Conservation (phyloP, 2,113 vertebrate genomes). For the Polypterus senegalus region DNA sequence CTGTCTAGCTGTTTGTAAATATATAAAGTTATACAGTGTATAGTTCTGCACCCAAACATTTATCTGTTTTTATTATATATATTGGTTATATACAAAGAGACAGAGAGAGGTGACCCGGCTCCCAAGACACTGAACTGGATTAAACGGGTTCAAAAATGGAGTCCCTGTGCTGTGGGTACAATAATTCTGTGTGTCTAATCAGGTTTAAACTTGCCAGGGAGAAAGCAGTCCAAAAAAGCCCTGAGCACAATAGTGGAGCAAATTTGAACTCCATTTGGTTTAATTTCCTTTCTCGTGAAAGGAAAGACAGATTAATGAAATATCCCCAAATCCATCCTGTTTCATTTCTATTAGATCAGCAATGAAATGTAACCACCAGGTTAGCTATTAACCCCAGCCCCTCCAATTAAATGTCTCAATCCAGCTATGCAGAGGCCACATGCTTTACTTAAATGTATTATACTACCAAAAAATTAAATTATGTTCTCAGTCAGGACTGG, state of each 20-base stretch:
- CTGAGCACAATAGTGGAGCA: constrained; percentile 50
- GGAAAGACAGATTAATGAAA: constrained; percentile 94
- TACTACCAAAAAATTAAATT: constrained; percentile 35
- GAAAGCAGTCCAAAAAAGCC: constrained; percentile 63
- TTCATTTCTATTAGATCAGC: constrained; percentile 94
- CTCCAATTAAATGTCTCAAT: constrained; percentile 67
- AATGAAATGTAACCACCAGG: constrained; percentile 77
- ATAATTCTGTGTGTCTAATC: constrained; percentile 81
- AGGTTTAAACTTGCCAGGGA: constrained; percentile 70
- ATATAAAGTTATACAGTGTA: no score
- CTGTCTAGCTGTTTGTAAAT: no score
- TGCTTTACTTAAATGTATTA: constrained; percentile 23
- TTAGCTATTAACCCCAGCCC: constrained; percentile 41
- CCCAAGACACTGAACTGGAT: no score
- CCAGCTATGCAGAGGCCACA: constrained; percentile 31
- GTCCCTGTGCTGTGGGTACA: constrained; percentile 40
- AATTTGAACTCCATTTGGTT: constrained; percentile 72
- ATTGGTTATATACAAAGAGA: no score
- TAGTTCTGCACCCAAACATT: no score
- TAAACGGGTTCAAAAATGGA: no score
- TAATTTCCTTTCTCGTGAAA: constrained; percentile 89
- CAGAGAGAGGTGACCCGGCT: no score
- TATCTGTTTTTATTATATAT: no score
- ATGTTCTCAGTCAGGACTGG: no score
- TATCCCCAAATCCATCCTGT: constrained; percentile 96